Percentiles rank a stretch among this genome's conserved stretches.
These are phyloP conservation scores for Eriocheir sinensis DNA, from an alignment of 1,140 invertebrate species.

Conservation along the genomic window DNA sequence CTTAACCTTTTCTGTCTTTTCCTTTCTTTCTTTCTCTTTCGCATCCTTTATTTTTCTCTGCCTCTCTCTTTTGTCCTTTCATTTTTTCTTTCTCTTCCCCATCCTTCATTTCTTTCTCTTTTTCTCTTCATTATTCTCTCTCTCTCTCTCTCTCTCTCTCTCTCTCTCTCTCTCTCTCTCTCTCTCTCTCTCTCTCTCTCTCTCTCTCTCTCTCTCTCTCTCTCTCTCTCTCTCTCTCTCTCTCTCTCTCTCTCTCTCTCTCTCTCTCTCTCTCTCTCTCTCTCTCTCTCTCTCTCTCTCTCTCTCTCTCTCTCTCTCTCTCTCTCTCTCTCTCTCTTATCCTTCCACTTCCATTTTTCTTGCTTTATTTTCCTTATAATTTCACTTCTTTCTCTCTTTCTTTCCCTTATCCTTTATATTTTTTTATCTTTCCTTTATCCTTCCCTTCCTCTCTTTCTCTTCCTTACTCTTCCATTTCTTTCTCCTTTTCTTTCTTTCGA, in stretches of 20 bases:
- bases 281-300: conserved; percentile 13
- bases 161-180: conserved; percentile 24
- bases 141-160: background rate
- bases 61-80: too few relatives aligned
- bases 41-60: too few relatives aligned
- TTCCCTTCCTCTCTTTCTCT: background rate
- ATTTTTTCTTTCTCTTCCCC: background rate
- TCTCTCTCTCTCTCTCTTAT: conserved; percentile 27
- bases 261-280: conserved; percentile 37
- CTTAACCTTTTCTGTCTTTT: too few relatives aligned
- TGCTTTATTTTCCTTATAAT: background rate
- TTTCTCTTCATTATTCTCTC: background rate
- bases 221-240: background rate
- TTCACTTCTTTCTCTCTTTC: background rate
- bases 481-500: background rate
- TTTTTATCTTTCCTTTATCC: background rate
- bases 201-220: conserved; percentile 8
- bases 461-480: background rate
- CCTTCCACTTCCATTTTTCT: background rate
- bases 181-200: background rate
- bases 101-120: background rate
- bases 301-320: conserved; percentile 40
- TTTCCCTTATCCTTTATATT: background rate
- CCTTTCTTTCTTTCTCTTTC: too few relatives aligned
- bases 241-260: conserved; percentile 3